Conservation (phyloP, 2,888 invertebrate genomes). For the Lydus trimaculatus region DNA sequence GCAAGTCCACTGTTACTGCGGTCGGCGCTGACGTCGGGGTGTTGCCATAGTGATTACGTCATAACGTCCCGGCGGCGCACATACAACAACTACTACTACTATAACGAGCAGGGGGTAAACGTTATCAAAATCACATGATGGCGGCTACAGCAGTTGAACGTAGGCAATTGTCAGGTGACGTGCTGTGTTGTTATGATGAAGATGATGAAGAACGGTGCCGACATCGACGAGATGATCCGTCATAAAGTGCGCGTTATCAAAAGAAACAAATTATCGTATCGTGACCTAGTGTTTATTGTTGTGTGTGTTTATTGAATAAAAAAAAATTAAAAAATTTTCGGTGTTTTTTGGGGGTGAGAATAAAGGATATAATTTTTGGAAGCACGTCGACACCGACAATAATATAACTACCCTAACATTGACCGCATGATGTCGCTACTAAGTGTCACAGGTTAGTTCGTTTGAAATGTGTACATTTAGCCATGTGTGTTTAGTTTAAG, state of each 20-base stretch:
- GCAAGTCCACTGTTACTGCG: slow-evolving; percentile 43
- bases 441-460: slow-evolving; percentile 54
- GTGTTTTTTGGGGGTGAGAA: not conserved
- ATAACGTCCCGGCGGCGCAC: slow-evolving; percentile 58
- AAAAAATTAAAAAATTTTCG: too few species aligned
- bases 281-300: slow-evolving; percentile 22
- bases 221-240: slow-evolving; percentile 35
- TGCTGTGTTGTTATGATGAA: slow-evolving; percentile 25
- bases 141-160: slow-evolving; percentile 44
- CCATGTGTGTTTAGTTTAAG: not conserved
- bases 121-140: slow-evolving; percentile 42
- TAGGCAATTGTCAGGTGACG: slow-evolving; percentile 39
- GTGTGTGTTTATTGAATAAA: slow-evolving; percentile 37
- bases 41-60: slow-evolving; percentile 57
- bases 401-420: slow-evolving; percentile 24
- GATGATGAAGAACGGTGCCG: slow-evolving; percentile 29
- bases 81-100: slow-evolving; percentile 46
- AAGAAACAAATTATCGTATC: slow-evolving; percentile 26
- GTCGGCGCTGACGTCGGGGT: slow-evolving; percentile 46
- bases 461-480: not conserved
- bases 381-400: slow-evolving; percentile 32
- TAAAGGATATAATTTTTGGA: slow-evolving; percentile 29
- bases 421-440: slow-evolving; percentile 54
- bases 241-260: slow-evolving; percentile 36
- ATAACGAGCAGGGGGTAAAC: slow-evolving; percentile 38